phyloP scores from a whole-genome alignment of 2,888 invertebrate genomes.

The Keiferia lycopersicella region DNA sequence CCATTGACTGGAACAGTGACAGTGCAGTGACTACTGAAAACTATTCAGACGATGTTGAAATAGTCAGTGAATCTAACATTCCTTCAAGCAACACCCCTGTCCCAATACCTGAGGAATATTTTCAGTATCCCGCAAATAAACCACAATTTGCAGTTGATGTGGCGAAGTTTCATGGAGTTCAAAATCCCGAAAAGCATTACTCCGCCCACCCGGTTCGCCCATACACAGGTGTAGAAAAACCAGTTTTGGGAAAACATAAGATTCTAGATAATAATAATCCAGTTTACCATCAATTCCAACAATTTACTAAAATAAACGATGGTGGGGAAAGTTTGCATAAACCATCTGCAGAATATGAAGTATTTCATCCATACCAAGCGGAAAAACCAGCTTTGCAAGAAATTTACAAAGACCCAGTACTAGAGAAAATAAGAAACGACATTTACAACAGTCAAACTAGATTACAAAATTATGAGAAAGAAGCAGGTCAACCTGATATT shows the following conservation, averaged over 20 bases:
- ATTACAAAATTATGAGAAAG: constrained; percentile 61
- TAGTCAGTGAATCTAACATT: background rate
- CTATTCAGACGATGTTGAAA: constrained; percentile 11
- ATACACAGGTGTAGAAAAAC: constrained; percentile 52
- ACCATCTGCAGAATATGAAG: constrained; percentile 63
- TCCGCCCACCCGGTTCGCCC: constrained; percentile 62
- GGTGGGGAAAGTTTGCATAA: constrained; percentile 40
- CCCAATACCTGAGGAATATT: constrained; percentile 60
- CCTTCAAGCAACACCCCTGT: constrained; percentile 6
- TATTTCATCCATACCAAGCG: constrained; percentile 70
- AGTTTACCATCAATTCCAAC: constrained; percentile 54
- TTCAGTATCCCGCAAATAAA: constrained; percentile 67
- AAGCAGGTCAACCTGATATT: constrained; percentile 60
- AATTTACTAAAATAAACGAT: constrained; percentile 50
- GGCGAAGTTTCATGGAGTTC: constrained; percentile 66
- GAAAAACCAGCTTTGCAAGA: constrained; percentile 64
- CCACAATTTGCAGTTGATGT: constrained; percentile 68
- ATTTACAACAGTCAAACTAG: constrained; percentile 56
- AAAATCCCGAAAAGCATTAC: constrained; percentile 61
- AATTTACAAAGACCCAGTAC: constrained; percentile 64
- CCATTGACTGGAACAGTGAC: constrained; percentile 57
- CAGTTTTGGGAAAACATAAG: constrained; percentile 60
- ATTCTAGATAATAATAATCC: constrained; percentile 50
- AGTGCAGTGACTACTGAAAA: constrained; percentile 58
- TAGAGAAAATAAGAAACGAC: constrained; percentile 61